Evolutionary conservation across 2,113 vertebrate species (phyloP), one percentile per base, ranked within the genome.

Genomic region (Psittacus erithacus): DNA sequence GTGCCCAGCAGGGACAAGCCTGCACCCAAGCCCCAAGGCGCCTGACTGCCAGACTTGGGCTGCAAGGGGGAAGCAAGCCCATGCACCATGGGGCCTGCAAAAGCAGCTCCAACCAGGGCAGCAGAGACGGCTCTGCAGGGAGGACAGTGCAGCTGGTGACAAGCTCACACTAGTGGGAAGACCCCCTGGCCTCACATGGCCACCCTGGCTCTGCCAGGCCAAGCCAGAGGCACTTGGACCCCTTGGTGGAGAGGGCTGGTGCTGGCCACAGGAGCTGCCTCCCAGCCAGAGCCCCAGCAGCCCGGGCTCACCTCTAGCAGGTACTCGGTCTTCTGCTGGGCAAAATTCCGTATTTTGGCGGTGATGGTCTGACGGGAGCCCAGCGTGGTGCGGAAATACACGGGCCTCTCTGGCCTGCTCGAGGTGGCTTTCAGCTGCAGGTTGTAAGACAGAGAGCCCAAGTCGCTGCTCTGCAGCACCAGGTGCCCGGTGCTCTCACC

Each of bases 391-490:
- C 71, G 98, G 97, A 99, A 99, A 95, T 97, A 50, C 33, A 99
- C 79, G 0, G 98, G 96, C 89, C 98, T 98, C 96, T 99, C 98
- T 0, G 96, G 97, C 17, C 93, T 96, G 18, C 98, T 96, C 0
- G 95, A 77, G 13, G 97, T 88, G 46, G 98, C 98, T 95, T 91
- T 98, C 86, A 99, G 95, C 20, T 80, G 91, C 91, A 99, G 98
- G 14, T 98, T 97, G 13, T 99, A 99, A 49, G 97, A 96, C 91
- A 98, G 99, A 89, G 86, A 92, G 35, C 98, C 98, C 91, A 99
- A 89, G 9, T 99, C 98, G 2, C 9, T 94, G 93, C 97, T 98
- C 75, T 94, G 94, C 22, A 99, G 94, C 11, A 92, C 97, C 44
- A 99, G 98, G 29, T 91, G 96, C 9, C 98, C 95, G 0, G 92